Evolutionary conservation across 1,140 invertebrate genomes (phyloP), one percentile per base, ranked within the genome.

Genomic region (Asobara japonica): DNA sequence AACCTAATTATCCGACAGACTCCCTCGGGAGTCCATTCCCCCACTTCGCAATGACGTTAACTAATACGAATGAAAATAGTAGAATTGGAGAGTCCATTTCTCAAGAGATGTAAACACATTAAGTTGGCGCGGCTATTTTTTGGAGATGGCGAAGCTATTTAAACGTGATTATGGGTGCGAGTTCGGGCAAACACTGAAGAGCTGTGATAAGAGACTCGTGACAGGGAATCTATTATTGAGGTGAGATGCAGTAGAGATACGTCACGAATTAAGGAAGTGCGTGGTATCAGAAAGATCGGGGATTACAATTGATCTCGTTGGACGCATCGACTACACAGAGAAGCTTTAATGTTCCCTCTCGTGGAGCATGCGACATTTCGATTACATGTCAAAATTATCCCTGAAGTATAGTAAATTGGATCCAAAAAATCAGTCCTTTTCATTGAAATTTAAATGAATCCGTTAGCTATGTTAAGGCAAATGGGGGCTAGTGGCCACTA

Each of bases 1-100:
- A 85, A 82, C 79, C 79, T 76, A 84, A 84, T 86, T 84, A 85
- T 77, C 79, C 76, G 69, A 30, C 75, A 67, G 69, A 75, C 67
- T 81, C 84, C 76, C 79, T 60, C 13, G 79, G 75, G 81, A 84
- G 64, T 5, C 41, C 7, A 69, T 69, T 67, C 16, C 16, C 36
- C 31, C 27, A 38, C 20, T 18, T 30, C 33, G 8, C 61, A 61
- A 62, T 48, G 66, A 65, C 60, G 41, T 38, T 68, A 76, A 76
- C 74, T 65, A 72, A 69, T 22, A 27, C 5, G 2, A 16, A 45
- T 5, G 41, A 74, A 65, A 67, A 72, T 65, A 29, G n/a, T 69
- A 25, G 22, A 45, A 38, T 18, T 6, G 0, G 20, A 67, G 31
- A 31, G 29, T 27, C 20, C 20, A 27, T 38, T 66, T 27, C 25